phyloP scores from a whole-genome alignment of 2,888 invertebrate genomes.

The Amblyjoppa proteus region DNA sequence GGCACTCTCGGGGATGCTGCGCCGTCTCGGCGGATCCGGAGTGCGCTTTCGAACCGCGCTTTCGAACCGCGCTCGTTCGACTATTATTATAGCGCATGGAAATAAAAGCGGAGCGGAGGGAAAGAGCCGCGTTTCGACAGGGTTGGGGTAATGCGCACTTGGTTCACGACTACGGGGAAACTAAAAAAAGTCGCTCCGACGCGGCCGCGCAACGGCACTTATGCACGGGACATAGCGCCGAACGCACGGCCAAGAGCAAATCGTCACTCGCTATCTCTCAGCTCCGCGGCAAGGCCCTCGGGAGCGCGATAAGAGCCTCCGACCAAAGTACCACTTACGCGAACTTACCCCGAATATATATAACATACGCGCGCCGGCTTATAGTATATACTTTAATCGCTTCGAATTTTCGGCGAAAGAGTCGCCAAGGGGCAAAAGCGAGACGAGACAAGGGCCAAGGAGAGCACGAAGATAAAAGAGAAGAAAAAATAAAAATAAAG shows the following conservation, averaged over 20 bases:
- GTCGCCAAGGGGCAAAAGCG: slow-evolving; percentile 65
- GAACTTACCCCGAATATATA: slow-evolving; percentile 56
- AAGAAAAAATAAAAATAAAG: background rate
- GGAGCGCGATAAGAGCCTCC: slow-evolving; percentile 63
- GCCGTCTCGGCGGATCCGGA: slow-evolving; percentile 23
- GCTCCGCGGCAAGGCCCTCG: slow-evolving; percentile 37
- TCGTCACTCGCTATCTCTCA: slow-evolving; percentile 55
- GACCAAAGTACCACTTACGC: slow-evolving; percentile 65
- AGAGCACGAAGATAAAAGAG: slow-evolving; percentile 41
- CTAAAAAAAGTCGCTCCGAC: background rate
- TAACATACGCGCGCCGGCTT: slow-evolving; percentile 32
- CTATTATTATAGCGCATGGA: background rate
- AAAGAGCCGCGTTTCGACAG: background rate
- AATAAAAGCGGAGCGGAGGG: background rate
- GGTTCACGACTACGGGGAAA: background rate
- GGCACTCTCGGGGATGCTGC: slow-evolving; percentile 1
- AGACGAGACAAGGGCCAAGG: slow-evolving; percentile 33
- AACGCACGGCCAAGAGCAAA: background rate
- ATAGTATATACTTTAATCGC: slow-evolving; percentile 66
- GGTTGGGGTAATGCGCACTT: background rate
- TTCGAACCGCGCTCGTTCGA: no score
- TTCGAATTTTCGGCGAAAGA: slow-evolving; percentile 67
- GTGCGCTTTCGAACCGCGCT: background rate
- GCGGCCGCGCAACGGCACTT: background rate
- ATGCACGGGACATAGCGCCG: slow-evolving; percentile 2